These are phyloP conservation scores for Drusus annulatus DNA, from an alignment of 1,140 invertebrate species.

Conservation along the genomic window DNA sequence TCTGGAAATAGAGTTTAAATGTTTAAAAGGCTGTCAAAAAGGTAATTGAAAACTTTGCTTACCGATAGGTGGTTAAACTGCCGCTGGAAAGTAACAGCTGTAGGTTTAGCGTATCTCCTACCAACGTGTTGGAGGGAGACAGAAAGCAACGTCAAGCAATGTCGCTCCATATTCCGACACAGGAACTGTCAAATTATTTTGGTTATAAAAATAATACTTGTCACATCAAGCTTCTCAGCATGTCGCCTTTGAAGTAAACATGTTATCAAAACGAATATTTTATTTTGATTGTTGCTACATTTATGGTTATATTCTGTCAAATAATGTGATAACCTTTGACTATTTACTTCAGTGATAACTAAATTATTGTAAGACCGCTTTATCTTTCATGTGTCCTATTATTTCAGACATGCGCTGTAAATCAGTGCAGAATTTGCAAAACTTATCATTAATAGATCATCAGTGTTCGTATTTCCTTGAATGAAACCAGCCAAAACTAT, in stretches of 20 bases:
- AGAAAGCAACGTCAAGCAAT: slow-evolving; percentile 20
- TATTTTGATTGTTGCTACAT: not conserved
- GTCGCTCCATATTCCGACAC: slow-evolving; percentile 16
- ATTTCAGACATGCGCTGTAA: no score
- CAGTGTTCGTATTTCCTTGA: no score
- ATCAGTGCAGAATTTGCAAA: no score
- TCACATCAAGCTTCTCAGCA: slow-evolving; percentile 9
- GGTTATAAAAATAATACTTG: slow-evolving; percentile 14
- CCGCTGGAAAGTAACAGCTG: slow-evolving; percentile 15
- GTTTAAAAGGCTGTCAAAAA: slow-evolving; percentile 4
- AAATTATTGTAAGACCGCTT: not conserved
- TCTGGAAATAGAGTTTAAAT: not conserved
- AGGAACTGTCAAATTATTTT: slow-evolving; percentile 2
- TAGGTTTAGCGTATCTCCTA: not conserved
- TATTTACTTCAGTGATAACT: slow-evolving; percentile 2
- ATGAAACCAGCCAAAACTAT: no score
- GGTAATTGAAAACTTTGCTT: not conserved
- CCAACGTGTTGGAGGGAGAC: slow-evolving; percentile 31
- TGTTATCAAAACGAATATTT: not conserved
- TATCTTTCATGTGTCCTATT: not conserved
- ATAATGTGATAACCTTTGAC: slow-evolving; percentile 25
- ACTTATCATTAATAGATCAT: no score
- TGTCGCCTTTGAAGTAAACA: not conserved
- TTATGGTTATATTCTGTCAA: slow-evolving; percentile 7
- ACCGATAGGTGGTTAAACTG: slow-evolving; percentile 20